Evolutionary conservation across 2,888 invertebrate species (phyloP).

Genomic region (Archips crataeganus): DNA sequence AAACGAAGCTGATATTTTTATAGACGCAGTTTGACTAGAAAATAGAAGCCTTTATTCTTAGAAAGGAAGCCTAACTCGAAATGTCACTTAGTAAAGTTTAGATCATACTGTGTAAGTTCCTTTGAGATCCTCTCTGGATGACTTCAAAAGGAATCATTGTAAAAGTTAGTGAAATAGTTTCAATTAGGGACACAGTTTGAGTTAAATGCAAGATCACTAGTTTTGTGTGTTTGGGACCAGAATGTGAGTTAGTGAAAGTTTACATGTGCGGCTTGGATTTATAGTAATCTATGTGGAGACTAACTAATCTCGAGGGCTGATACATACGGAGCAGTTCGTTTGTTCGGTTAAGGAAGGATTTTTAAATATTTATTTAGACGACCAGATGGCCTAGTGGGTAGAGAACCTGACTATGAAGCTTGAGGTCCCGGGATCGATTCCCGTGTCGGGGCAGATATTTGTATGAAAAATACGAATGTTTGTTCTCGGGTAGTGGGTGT

Average conservation of each 20-base stretch:
- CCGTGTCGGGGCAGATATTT: no score
- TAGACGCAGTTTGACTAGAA: neutral
- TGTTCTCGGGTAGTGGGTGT: no score
- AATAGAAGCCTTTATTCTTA: neutral
- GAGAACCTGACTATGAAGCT: no score
- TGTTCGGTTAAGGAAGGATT: no score
- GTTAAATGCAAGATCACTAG: constrained; percentile 49
- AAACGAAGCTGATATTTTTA: no score
- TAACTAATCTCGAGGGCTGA: constrained; percentile 1
- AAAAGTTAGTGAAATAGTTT: constrained; percentile 61
- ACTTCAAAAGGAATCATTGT: constrained; percentile 57
- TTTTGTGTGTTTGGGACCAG: constrained; percentile 43
- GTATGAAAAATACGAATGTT: no score
- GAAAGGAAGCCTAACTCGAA: constrained; percentile 1
- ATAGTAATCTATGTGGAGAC: constrained; percentile 22
- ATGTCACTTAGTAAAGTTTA: constrained; percentile 41
- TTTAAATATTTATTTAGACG: no score
- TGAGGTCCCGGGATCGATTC: no score
- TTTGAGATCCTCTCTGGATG: constrained; percentile 27
- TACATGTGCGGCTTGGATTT: constrained; percentile 24
- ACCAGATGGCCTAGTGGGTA: no score
- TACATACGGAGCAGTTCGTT: no score
- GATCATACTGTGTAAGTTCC: constrained; percentile 42
- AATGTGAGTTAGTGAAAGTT: constrained; percentile 37
- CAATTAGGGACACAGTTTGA: constrained; percentile 58